phyloP scores from a whole-genome alignment of 2,888 invertebrate genomes.

The Leptothorax acervorum region DNA sequence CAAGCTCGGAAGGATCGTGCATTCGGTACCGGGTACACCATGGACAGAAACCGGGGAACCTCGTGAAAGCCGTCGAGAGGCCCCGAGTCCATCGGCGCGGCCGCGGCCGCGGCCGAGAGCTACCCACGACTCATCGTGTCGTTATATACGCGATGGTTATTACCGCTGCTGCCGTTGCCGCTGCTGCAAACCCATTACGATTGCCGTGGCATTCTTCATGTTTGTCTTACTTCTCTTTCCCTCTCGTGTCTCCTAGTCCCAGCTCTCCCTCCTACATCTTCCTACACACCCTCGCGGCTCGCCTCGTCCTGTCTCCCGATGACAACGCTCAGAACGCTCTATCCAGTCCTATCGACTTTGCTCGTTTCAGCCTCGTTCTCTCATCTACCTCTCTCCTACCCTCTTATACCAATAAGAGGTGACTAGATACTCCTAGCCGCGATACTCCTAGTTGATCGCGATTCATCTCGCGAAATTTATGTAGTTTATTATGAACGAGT shows the following conservation, averaged over 20 bases:
- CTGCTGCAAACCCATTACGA: constrained; percentile 75
- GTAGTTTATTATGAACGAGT: constrained; percentile 16
- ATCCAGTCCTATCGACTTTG: constrained; percentile 16
- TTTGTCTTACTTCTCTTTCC: constrained; percentile 28
- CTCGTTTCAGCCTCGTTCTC: constrained; percentile 24
- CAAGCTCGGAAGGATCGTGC: not conserved
- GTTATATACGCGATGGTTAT: constrained; percentile 75
- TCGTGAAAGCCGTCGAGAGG: constrained; percentile 70
- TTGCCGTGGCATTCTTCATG: constrained; percentile 69
- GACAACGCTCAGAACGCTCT: constrained; percentile 26
- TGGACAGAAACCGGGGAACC: constrained; percentile 63
- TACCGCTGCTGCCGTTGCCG: constrained; percentile 60
- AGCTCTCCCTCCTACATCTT: not conserved
- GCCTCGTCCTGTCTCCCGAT: constrained; percentile 16
- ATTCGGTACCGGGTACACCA: constrained; percentile 15
- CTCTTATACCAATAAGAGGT: not conserved
- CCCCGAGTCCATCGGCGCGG: constrained; percentile 57
- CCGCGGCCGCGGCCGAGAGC: constrained; percentile 47
- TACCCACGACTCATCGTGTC: constrained; percentile 76
- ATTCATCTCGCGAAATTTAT: constrained; percentile 42
- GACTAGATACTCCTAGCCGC: not conserved
- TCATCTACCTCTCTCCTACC: not conserved
- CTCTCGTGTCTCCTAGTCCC: not conserved
- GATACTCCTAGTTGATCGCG: constrained; percentile 13
- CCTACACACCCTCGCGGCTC: constrained; percentile 19